A percentile compares a stretch with the other conserved stretches of the same genome.
These are phyloP conservation scores for Chloroceryle aenea DNA, from an alignment of 2,113 vertebrate genomes.

Conservation along the genomic window DNA sequence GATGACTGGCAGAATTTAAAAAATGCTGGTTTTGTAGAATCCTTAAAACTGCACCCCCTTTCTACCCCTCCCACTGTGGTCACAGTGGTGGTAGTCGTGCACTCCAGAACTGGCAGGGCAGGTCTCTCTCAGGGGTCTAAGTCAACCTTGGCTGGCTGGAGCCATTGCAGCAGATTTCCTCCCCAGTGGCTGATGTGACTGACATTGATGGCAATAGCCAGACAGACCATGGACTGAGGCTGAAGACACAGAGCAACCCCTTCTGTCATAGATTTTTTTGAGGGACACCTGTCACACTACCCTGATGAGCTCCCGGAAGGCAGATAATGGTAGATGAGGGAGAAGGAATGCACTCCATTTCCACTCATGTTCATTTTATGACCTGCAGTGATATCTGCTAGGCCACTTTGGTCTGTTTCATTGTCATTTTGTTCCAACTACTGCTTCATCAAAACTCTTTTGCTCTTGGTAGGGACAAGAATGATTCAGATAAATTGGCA, in stretches of 20 bases:
- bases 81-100: rapidly evolving
- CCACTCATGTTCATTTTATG: background rate
- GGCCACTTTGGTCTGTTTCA: background rate
- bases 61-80: rapidly evolving
- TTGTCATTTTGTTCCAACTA: background rate
- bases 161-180: background rate
- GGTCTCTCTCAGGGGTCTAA: rapidly evolving
- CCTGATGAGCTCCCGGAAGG: background rate
- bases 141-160: background rate
- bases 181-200: rapidly evolving
- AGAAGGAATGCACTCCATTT: background rate
- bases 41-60: rapidly evolving
- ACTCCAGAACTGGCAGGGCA: rapidly evolving
- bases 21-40: background rate
- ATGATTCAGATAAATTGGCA: background rate
- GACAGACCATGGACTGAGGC: rapidly evolving
- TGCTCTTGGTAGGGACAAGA: background rate
- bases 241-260: background rate
- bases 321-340: rapidly evolving
- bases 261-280: rapidly evolving
- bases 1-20: background rate
- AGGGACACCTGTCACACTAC: rapidly evolving
- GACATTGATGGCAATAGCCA: rapidly evolving
- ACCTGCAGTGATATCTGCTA: background rate
- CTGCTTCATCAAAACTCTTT: background rate